phyloP scores from a whole-genome alignment of 1,140 invertebrate genomes.

The Camponotus floridanus region DNA sequence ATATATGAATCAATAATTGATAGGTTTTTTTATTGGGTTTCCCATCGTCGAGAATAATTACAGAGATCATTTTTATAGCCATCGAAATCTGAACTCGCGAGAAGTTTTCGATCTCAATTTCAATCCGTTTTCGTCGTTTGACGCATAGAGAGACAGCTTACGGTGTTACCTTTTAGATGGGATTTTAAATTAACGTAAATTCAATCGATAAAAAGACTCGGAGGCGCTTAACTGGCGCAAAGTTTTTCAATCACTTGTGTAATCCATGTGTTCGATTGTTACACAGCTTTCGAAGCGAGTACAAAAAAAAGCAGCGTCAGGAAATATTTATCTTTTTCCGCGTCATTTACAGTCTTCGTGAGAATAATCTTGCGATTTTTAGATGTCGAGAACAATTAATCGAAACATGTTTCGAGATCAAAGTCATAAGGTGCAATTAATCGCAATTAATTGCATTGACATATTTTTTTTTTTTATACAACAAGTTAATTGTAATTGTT shows the following conservation, averaged over 20 bases:
- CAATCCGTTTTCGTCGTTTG: background rate
- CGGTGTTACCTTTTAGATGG: background rate
- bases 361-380: background rate
- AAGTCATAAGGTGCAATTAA: too few species aligned
- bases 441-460: too few species aligned
- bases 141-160: background rate
- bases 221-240: conserved; percentile 58
- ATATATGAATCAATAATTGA: background rate
- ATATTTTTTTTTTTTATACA: too few species aligned
- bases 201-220: conserved; percentile 51
- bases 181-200: conserved; percentile 55
- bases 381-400: too few species aligned
- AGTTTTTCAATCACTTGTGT: conserved; percentile 66
- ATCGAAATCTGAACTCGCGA: background rate
- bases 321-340: conserved; percentile 11
- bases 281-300: conserved; percentile 19
- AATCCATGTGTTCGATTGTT: conserved; percentile 52
- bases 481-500: too few species aligned
- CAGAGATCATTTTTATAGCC: background rate
- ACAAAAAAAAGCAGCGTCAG: background rate
- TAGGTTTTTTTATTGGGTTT: too few species aligned
- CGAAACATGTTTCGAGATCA: too few species aligned
- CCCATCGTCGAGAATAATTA: background rate
- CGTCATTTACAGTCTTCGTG: background rate
- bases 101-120: background rate